Base-by-base conservation (phyloP, 2,113 vertebrate genomes). In the Pituophis catenifer region DNA sequence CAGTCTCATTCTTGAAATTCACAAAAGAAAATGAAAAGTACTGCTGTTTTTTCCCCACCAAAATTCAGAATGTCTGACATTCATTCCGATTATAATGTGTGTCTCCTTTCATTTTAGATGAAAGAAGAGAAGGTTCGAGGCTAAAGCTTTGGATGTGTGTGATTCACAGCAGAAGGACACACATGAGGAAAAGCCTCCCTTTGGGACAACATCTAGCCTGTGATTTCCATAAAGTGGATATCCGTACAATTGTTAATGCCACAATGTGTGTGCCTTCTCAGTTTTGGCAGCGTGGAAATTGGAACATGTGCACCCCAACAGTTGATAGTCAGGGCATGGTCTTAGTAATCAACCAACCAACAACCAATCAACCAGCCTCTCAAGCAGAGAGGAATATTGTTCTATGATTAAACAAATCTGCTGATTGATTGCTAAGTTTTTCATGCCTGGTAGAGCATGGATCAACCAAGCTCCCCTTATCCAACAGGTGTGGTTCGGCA, bases 11-110 rank as follows among this genome's bases (percentile, higher is more conserved):
- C 95, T 3, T 89, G 52, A 89, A 92, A 89, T 95, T 96, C 75
- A 13, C 90, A 85, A 94, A 95, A 93, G 70, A 94, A 95, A 95
- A 91, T 70, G 89, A 95, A 95, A 95, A 55, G 52, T 44, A 29
- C 57, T 44, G 13, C 5, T 8, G 86, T 96, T 95, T 94, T 94
- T 95, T 92, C 89, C 93, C 11, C 26, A 0, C 17, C 5, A 58
- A 86, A 92, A 94, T 94, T 87, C 62, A 95, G 88, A 88, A 91
- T 90, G 94, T 92, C 94, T 96, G 95, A 92, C 93, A 23, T 92
- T 95, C 62, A 94, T 96, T 94, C 91, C 95, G 95, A 95, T 95
- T 94, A 86, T 94, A 94, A 96, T 95, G 95, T 93, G 93, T 94
- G 93, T 93, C 91, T 89, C 55, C 17, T 55, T 93, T 95, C 57